Percentiles rank a stretch among this genome's conserved stretches.
Evolutionary conservation across 1,140 invertebrate genomes (phyloP).

Genomic region (Drosophila littoralis): DNA sequence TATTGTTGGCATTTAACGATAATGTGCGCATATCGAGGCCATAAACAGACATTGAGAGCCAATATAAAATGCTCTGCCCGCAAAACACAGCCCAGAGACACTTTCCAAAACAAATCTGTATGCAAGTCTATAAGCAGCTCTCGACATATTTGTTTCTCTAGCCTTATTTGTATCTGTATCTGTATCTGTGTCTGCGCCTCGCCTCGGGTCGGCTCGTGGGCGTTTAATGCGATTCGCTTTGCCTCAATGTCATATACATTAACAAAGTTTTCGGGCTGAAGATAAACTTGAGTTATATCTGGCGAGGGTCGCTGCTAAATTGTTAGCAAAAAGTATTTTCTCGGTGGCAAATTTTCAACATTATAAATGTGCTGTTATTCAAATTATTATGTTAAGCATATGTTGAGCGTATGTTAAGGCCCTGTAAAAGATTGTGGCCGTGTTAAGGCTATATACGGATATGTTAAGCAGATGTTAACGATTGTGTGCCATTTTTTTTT

Average conservation of each 20-base stretch:
- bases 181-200: slow-evolving; percentile 21
- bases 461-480: no score
- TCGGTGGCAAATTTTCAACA: no score
- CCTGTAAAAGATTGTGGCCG: no score
- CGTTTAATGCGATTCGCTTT: slow-evolving; percentile 58
- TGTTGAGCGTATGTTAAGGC: no score
- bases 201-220: slow-evolving; percentile 23
- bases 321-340: no score
- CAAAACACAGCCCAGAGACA: slow-evolving; percentile 3
- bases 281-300: slow-evolving; percentile 48
- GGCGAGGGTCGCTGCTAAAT: slow-evolving; percentile 32
- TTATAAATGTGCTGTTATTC: no score
- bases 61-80: slow-evolving; percentile 46
- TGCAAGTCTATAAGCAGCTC: slow-evolving; percentile 37
- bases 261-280: slow-evolving; percentile 46
- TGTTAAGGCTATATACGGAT: no score
- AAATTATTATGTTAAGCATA: no score
- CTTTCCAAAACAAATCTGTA: slow-evolving; percentile 40
- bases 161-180: background rate
- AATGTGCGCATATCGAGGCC: slow-evolving; percentile 72
- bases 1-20: slow-evolving; percentile 70
- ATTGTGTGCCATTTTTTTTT: no score
- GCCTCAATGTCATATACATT: slow-evolving; percentile 50
- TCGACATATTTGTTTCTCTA: slow-evolving; percentile 28
- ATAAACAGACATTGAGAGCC: slow-evolving; percentile 64